These are phyloP conservation scores for Tangara arthus DNA, from an alignment of 2,797 vertebrate genomes.

Conservation along the genomic window DNA sequence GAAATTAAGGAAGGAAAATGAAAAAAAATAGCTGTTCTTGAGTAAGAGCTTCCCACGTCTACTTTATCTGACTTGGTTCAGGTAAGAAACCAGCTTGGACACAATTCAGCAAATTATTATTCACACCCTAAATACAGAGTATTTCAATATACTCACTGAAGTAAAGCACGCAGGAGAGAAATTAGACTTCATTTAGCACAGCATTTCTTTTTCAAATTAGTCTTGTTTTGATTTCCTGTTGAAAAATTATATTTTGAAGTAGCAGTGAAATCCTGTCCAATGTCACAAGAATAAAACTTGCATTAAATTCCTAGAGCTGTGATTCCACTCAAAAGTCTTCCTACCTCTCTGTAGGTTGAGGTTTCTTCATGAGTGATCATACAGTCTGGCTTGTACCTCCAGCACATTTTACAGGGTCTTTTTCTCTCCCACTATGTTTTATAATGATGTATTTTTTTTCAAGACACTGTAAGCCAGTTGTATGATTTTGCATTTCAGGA, in stretches of 20 bases:
- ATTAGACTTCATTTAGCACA: background rate
- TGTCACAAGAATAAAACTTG: background rate
- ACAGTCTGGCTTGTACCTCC: background rate
- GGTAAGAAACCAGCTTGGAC: background rate
- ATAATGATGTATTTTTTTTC: background rate
- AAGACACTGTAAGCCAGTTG: background rate
- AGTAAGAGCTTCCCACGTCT: background rate
- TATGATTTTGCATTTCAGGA: background rate
- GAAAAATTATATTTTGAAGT: background rate
- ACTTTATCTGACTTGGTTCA: background rate
- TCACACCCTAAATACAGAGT: background rate
- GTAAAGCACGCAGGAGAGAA: background rate
- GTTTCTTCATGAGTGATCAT: background rate
- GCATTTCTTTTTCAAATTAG: background rate
- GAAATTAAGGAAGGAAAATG: slow-evolving; percentile 9
- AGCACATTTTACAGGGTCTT: background rate
- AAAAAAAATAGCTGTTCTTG: background rate
- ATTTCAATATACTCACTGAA: background rate
- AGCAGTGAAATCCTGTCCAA: background rate
- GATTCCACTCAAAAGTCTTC: background rate
- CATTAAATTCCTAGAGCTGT: background rate
- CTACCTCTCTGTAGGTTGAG: background rate
- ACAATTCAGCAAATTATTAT: background rate
- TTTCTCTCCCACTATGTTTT: background rate
- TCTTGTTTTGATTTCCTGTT: background rate